A percentile compares a stretch with the other conserved stretches of the same genome.
Evolutionary conservation across 2,797 vertebrate genomes (phyloP).

Genomic region (Rhinophrynus dorsalis): DNA sequence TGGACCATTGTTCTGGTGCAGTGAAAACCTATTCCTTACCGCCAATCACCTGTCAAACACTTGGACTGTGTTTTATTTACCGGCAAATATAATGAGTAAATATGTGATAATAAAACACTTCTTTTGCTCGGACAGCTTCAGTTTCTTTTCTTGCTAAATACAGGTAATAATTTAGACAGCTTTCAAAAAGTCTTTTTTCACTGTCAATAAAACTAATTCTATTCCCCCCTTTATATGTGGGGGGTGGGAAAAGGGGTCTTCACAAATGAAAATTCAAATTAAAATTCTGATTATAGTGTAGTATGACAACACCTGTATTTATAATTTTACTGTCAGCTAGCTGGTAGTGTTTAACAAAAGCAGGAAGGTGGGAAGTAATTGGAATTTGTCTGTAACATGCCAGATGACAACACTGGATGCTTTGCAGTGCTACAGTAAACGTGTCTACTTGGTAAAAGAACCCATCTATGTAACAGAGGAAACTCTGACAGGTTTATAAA

Average conservation of each 20-base stretch:
- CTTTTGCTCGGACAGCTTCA: constrained; percentile 75
- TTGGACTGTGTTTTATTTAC: constrained; percentile 77
- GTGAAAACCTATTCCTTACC: constrained; percentile 70
- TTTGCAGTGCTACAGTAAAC: constrained; percentile 68
- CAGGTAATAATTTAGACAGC: constrained; percentile 79
- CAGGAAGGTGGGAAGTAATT: constrained; percentile 79
- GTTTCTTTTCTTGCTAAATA: constrained; percentile 73
- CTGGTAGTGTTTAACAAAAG: constrained; percentile 82
- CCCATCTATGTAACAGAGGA: constrained; percentile 54
- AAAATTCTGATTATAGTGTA: constrained; percentile 86
- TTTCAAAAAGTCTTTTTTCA: constrained; percentile 83
- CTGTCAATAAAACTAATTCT: constrained; percentile 85
- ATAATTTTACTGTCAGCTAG: constrained; percentile 86
- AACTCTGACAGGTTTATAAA: constrained; percentile 23
- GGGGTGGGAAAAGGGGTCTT: constrained; percentile 68
- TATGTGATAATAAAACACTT: constrained; percentile 83
- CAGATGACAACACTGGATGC: constrained; percentile 71
- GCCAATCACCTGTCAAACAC: constrained; percentile 80
- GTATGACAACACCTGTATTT: constrained; percentile 85
- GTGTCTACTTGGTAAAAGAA: constrained; percentile 74
- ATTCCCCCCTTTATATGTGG: constrained; percentile 77
- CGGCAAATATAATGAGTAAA: constrained; percentile 79
- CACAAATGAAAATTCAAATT: constrained; percentile 85
- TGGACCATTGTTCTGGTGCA: constrained; percentile 76
- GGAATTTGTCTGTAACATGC: constrained; percentile 82